phyloP scores from a whole-genome alignment of 2,797 vertebrate genomes.

The Microcaecilia unicolor region DNA sequence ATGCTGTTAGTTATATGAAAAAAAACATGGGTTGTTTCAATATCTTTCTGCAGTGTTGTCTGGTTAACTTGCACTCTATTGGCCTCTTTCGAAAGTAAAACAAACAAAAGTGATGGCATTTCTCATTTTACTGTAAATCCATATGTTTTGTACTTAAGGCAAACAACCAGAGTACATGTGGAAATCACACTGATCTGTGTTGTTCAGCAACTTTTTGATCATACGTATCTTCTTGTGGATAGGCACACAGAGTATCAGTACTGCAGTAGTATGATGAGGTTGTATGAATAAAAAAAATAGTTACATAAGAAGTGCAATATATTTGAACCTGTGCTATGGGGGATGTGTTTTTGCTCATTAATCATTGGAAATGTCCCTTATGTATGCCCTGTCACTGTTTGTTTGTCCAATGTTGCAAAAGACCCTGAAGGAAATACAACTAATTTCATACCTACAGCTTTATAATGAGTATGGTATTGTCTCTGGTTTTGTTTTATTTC shows the following conservation, averaged over 20 bases:
- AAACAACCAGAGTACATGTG: slow-evolving; percentile 4
- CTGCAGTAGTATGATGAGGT: slow-evolving; percentile 10
- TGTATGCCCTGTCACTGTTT: neutral
- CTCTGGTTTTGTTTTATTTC: too few species aligned
- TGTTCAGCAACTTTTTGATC: too few species aligned
- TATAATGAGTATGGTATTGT: too few species aligned
- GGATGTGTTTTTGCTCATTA: too few species aligned
- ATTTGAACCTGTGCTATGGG: too few species aligned
- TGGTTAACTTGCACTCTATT: slow-evolving; percentile 37
- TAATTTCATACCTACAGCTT: too few species aligned
- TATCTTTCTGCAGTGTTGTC: slow-evolving; percentile 43
- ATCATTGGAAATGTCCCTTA: too few species aligned
- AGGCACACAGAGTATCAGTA: slow-evolving; percentile 4
- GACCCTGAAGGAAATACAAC: too few species aligned
- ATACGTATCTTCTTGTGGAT: too few species aligned
- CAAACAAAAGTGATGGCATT: slow-evolving; percentile 8
- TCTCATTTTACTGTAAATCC: slow-evolving; percentile 10
- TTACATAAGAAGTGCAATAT: slow-evolving; percentile 12
- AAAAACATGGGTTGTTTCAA: slow-evolving; percentile 4
- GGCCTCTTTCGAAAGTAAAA: slow-evolving; percentile 27
- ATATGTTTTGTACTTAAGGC: slow-evolving; percentile 17
- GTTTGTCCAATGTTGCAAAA: too few species aligned
- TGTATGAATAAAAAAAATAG: neutral
- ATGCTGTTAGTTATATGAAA: neutral
- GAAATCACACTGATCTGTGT: too few species aligned